Conservation (phyloP, 2,888 invertebrate species). For the Pelosia muscerda region DNA sequence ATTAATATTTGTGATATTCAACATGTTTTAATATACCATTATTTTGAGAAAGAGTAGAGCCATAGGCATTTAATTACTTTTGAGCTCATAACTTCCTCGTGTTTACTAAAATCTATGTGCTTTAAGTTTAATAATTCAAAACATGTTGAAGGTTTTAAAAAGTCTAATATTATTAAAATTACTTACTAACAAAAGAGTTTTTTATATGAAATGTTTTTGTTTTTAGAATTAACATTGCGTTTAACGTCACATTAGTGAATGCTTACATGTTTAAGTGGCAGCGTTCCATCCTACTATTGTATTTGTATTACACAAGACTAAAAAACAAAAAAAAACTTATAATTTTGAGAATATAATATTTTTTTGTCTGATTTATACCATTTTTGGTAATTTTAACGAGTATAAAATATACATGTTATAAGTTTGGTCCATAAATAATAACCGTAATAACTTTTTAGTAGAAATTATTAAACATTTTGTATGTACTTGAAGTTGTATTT, state of each 20-base stretch:
- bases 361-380: conserved; percentile 35
- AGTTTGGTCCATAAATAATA: conserved; percentile 61
- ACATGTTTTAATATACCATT: conserved; percentile 69
- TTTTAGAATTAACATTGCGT: conserved; percentile 33
- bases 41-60: conserved; percentile 50
- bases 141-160: conserved; percentile 70
- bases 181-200: conserved; percentile 53
- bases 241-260: conserved; percentile 37
- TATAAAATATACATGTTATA: conserved; percentile 35
- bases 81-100: conserved; percentile 46
- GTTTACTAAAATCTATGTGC: conserved; percentile 51
- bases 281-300: conserved; percentile 43
- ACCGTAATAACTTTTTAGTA: conserved; percentile 53
- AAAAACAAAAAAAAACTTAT: conserved; percentile 27
- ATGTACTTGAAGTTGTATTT: conserved; percentile 50
- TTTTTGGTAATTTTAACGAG: conserved; percentile 20
- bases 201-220: conserved; percentile 47
- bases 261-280: conserved; percentile 48
- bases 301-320: conserved; percentile 37
- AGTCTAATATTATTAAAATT: conserved; percentile 60
- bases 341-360: not conserved
- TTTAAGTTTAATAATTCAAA: conserved; percentile 60
- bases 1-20: conserved; percentile 65
- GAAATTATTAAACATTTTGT: conserved; percentile 37
- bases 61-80: conserved; percentile 54